Evolutionary conservation across 2,888 invertebrate species (phyloP).

Genomic region (Tillus elongatus): DNA sequence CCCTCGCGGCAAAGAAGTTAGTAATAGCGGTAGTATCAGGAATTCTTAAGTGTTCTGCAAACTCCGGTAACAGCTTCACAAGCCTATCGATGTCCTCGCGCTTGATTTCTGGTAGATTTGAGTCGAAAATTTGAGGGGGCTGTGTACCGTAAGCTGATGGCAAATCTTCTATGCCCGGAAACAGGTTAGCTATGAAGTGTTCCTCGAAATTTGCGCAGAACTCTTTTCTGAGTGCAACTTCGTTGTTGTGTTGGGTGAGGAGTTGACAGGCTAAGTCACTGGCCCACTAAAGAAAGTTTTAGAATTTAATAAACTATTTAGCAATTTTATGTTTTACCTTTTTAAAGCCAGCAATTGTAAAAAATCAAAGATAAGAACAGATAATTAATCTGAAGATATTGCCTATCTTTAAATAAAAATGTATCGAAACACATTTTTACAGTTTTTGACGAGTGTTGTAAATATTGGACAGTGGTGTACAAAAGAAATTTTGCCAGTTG

Average conservation of each 20-base stretch:
- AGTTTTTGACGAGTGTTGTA: too few relatives aligned
- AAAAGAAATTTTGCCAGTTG: too few relatives aligned
- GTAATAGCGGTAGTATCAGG: slow-evolving; percentile 63
- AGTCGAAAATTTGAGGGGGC: slow-evolving; percentile 67
- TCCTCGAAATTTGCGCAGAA: slow-evolving; percentile 73
- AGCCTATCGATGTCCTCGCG: slow-evolving; percentile 54
- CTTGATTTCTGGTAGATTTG: slow-evolving; percentile 26
- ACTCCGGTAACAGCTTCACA: slow-evolving; percentile 52
- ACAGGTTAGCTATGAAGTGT: slow-evolving; percentile 75
- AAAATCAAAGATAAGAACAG: background rate
- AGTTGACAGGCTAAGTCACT: slow-evolving; percentile 70
- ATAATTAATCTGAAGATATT: too few relatives aligned
- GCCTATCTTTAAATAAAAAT: too few relatives aligned
- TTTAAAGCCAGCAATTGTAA: too few relatives aligned
- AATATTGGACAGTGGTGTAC: too few relatives aligned
- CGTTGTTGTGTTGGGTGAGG: slow-evolving; percentile 73
- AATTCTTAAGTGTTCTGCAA: slow-evolving; percentile 54
- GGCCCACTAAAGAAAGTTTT: slow-evolving; percentile 68
- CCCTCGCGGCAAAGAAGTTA: slow-evolving; percentile 51
- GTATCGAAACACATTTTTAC: too few relatives aligned
- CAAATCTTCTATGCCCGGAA: slow-evolving; percentile 83
- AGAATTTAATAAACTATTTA: too few relatives aligned
- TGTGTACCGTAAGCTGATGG: slow-evolving; percentile 73
- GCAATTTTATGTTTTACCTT: too few relatives aligned
- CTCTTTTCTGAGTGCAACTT: slow-evolving; percentile 65